phyloP scores from a whole-genome alignment of 2,797 vertebrate species.

The Hypotaenidia philippensis region DNA sequence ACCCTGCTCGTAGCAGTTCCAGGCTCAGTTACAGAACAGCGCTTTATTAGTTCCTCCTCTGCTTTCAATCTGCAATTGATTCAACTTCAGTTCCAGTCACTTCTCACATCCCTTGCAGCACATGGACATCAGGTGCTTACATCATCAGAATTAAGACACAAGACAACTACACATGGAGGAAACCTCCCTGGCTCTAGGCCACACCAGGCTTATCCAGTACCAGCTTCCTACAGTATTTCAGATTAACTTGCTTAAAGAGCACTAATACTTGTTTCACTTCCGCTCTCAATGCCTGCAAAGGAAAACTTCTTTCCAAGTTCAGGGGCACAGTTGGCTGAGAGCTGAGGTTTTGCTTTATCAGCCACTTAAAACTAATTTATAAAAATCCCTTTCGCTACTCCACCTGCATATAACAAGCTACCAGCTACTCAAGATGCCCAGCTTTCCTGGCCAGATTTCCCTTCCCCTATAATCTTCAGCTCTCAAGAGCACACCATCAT shows the following conservation, averaged over 20 bases:
- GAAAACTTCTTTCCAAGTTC: not conserved
- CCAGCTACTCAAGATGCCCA: not conserved
- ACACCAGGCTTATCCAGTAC: not conserved
- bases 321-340: not conserved
- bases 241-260: not conserved
- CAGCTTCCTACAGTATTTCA: not conserved
- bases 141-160: not conserved
- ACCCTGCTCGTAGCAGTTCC: not conserved
- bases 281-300: not conserved
- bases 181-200: not conserved
- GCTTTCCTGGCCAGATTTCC: not conserved
- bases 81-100: no score
- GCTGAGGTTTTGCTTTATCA: not conserved
- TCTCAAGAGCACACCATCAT: not conserved
- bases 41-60: not conserved
- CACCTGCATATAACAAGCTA: not conserved
- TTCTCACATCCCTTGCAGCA: not conserved
- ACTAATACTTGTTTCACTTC: not conserved
- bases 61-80: not conserved
- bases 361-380: not conserved
- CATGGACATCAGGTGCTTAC: not conserved
- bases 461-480: not conserved
- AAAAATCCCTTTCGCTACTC: not conserved
- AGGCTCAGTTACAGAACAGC: not conserved
- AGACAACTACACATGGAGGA: not conserved